phyloP scores from a whole-genome alignment of 1,140 invertebrate species.

The Centruroides sculpturatus region DNA sequence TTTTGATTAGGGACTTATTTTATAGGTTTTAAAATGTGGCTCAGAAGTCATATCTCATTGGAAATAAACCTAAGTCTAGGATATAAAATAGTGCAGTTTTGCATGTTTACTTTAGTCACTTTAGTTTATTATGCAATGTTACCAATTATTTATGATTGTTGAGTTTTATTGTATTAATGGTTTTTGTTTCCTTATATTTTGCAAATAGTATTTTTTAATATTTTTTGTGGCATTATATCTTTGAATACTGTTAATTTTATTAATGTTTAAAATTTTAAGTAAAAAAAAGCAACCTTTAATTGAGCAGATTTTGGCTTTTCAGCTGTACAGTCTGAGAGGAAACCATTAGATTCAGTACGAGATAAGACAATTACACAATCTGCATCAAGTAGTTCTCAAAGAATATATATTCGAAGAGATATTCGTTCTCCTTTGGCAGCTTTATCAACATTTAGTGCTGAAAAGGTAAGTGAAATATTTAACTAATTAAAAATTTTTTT shows the following conservation, averaged over 20 bases:
- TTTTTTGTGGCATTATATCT: no score
- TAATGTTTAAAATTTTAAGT: background rate
- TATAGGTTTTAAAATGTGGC: no score
- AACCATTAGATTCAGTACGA: constrained; percentile 27
- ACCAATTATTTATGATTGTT: no score
- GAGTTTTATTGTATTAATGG: no score
- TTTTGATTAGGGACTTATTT: no score
- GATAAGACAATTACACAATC: constrained; percentile 22
- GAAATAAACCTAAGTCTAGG: no score
- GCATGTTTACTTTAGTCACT: no score
- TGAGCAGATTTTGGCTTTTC: constrained; percentile 5
- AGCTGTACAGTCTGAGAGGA: constrained; percentile 44
- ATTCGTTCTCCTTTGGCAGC: constrained; percentile 30
- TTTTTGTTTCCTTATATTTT: no score
- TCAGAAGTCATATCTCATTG: no score
- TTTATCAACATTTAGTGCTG: constrained; percentile 25
- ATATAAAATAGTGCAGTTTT: no score
- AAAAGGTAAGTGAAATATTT: constrained; percentile 6
- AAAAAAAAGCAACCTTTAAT: background rate
- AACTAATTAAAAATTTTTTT: background rate
- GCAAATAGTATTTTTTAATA: no score
- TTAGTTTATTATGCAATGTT: no score
- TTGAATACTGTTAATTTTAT: background rate
- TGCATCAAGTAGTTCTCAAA: constrained; percentile 28
- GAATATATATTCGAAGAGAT: constrained; percentile 33